Percentiles rank a stretch among this genome's conserved stretches.
phyloP scores from a whole-genome alignment of 2,888 invertebrate species.

The Pelosia muscerda region DNA sequence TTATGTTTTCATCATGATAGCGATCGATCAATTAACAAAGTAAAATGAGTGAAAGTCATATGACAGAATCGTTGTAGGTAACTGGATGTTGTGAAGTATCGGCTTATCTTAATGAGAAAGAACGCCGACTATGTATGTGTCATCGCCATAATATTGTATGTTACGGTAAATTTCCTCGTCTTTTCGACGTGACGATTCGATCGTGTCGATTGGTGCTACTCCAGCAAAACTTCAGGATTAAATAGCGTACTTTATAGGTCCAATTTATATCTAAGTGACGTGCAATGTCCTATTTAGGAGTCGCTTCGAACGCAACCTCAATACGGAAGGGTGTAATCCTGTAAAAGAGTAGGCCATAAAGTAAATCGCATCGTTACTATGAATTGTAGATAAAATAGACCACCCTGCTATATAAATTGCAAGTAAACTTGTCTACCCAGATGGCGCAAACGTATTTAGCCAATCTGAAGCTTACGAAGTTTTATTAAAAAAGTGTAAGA shows the following conservation, averaged over 20 bases:
- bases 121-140: neutral
- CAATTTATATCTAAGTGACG: slow-evolving; percentile 1
- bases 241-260: neutral
- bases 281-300: neutral
- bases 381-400: neutral
- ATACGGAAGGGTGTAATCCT: slow-evolving; percentile 2
- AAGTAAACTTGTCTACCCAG: neutral
- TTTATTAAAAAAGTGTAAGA: neutral
- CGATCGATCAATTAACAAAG: too few relatives aligned
- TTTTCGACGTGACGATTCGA: neutral
- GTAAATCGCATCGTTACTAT: neutral
- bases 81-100: neutral
- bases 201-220: too few relatives aligned
- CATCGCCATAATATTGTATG: too few relatives aligned
- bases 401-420: neutral
- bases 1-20: too few relatives aligned
- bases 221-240: neutral
- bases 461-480: neutral
- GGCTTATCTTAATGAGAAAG: neutral
- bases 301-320: neutral
- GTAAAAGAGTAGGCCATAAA: neutral
- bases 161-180: too few relatives aligned
- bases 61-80: neutral
- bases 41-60: neutral
- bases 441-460: neutral